Evolutionary conservation across 2,113 vertebrate species (phyloP).

Genomic region (Macrotus californicus): DNA sequence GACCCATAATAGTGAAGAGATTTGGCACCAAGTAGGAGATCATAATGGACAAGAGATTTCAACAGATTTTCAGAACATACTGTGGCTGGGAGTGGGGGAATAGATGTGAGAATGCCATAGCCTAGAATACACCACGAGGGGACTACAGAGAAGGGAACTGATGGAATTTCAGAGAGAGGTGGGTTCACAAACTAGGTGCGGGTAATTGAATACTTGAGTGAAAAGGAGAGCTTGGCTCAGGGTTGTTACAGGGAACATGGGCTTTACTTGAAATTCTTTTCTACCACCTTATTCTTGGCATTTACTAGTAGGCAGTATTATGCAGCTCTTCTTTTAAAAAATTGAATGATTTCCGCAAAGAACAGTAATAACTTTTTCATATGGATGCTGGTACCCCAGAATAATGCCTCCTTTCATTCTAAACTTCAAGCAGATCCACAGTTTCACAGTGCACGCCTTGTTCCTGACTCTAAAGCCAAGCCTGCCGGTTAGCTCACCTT

Average conservation of each 20-base stretch:
- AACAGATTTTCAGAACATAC: neutral
- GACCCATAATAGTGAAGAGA: neutral
- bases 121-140: neutral
- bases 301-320: neutral
- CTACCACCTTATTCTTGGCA: neutral
- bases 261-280: neutral
- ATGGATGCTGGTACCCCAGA: neutral
- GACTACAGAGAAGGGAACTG: neutral
- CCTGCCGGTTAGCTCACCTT: neutral
- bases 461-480: neutral
- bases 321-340: neutral
- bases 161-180: neutral
- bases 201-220: neutral
- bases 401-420: neutral
- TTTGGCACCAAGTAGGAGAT: neutral
- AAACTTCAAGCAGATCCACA: neutral
- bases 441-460: neutral
- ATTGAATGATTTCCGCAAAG: neutral
- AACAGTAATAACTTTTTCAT: neutral
- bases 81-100: neutral
- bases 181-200: neutral
- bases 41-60: neutral
- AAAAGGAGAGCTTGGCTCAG: neutral
- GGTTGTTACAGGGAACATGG: neutral
- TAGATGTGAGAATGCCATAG: neutral